Base-by-base conservation (phyloP, 1,140 invertebrate species). In the Wasmannia auropunctata region DNA sequence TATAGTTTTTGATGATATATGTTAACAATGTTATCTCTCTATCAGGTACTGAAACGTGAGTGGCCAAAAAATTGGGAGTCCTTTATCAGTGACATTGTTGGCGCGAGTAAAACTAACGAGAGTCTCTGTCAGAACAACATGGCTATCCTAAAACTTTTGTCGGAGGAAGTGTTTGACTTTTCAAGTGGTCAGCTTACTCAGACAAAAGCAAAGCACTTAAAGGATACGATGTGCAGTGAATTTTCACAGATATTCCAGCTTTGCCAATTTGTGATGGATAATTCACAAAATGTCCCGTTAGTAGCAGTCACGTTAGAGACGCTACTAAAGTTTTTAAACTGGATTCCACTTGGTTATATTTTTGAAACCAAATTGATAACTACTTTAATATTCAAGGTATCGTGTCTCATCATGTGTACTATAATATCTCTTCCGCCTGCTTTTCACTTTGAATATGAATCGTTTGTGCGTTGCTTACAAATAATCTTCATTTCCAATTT, bases 11-110 rank as follows among this genome's bases (percentile, higher is more conserved):
- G 75, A 1, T n/a, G 3, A 34, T 31, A 69, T 31, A 31, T 37
- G 7, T 34, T 5, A 43, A n/a, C 0, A n/a, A 28, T 51, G 31
- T 74, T 74, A 28, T 8, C n/a, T n/a, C n/a, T 40, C 19, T 37
- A 63, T 94, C 63, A 99, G 97, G 99, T 99, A 87, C 96, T 99
- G 88, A 99, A 99, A 95, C 96, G 99, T 92, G 99, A 99, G 95
- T 99, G 99, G 99, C 99, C 99, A 63, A 99, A 99, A 93, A 99
- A 99, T 94, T 99, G 99, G 99, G 98, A 99, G 92, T 98, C 98
- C 6, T 99, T 99, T 94, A 99, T 99, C 87, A 97, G 98, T 92
- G 99, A 99, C 93, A 99, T 99, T 95, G 99, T 99, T 70, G 99
- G 99, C 54, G 98, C 99, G 16, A 99, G 98, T 93, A 99, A 99